Evolutionary conservation across 2,797 vertebrate genomes (phyloP), one percentile per base, ranked within the genome.

Genomic region (Crenuchus spilurus): DNA sequence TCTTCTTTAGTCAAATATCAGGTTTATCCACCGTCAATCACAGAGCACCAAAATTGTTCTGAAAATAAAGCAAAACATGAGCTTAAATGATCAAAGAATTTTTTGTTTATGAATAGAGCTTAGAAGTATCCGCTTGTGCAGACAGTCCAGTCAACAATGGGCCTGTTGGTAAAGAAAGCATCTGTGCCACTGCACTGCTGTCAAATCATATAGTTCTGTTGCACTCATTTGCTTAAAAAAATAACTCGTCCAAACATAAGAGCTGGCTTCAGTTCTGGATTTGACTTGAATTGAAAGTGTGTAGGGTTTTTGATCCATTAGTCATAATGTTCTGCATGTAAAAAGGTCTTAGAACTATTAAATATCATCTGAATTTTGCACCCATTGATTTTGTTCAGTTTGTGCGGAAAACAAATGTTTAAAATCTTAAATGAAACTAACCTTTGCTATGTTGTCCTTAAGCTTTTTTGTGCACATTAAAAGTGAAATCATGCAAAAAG

Each of bases 341-440:
- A 74, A 63, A 64, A 44, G 20, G 49, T 2, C 14, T 20, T 16
- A 1, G 11, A 37, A 14, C 30, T 55, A 35, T 33, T 20, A 9
- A 18, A n/a, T 41, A 51, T 77, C 70, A 49, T 35, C 62, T 74
- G n/a, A 60, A n/a, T 48, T 60, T 16, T 26, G 61, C 35, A 46
- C 20, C 14, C 16, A 54, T 65, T 24, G 46, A 35, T 68, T 78
- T 49, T 61, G 24, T 69, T 68, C 5, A 1, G 7, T n/a, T 63
- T 54, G 16, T 39, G 20, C 20, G 24, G 61, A 52, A 13, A 4
- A 62, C 62, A 65, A 35, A 44, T 46, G n/a, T n/a, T n/a, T n/a
- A 14, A 2, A 9, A n/a, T 39, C 8, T 18, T 28, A 61, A 51
- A 72, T 79, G 30, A 62, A 65, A 55, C 54, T 71, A 80, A 74